Percentiles rank a stretch among this genome's conserved stretches.
These are phyloP conservation scores for Bellardia bayeri DNA, from an alignment of 2,888 invertebrate genomes.

Conservation along the genomic window DNA sequence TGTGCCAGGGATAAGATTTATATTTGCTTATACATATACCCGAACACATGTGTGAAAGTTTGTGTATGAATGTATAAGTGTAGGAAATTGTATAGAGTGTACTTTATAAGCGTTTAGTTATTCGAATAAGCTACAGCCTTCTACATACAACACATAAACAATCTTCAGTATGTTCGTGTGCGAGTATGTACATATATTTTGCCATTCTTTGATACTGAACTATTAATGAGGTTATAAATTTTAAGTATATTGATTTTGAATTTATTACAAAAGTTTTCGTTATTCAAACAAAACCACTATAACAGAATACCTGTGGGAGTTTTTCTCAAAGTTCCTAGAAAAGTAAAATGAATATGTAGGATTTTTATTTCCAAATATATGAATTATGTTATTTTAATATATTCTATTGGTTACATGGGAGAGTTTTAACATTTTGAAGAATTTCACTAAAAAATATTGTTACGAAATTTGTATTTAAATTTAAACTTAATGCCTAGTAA, in stretches of 20 bases:
- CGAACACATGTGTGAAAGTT: not conserved
- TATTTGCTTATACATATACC: not conserved
- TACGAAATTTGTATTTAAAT: too few relatives aligned
- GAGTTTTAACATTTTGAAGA: too few relatives aligned
- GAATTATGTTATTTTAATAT: not conserved
- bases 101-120: slow-evolving; percentile 52
- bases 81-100: slow-evolving; percentile 22
- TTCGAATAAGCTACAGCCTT: not conserved
- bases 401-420: not conserved
- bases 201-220: slow-evolving; percentile 56
- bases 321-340: not conserved
- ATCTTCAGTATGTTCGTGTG: not conserved
- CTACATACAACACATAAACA: not conserved
- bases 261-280: slow-evolving; percentile 70
- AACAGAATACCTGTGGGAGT: slow-evolving; percentile 66
- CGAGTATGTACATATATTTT: not conserved
- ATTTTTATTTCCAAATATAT: slow-evolving; percentile 10
- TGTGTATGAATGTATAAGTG: not conserved
- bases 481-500: too few relatives aligned
- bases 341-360: not conserved
- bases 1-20: slow-evolving; percentile 54
- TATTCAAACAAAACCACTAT: slow-evolving; percentile 61
- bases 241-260: slow-evolving; percentile 73
- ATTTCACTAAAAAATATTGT: too few relatives aligned
- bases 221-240: slow-evolving; percentile 74